A percentile compares a stretch with the other conserved stretches of the same genome.
These are phyloP conservation scores for Oryctolagus cuniculus DNA, from an alignment of 2,113 vertebrate species.

Conservation along the genomic window DNA sequence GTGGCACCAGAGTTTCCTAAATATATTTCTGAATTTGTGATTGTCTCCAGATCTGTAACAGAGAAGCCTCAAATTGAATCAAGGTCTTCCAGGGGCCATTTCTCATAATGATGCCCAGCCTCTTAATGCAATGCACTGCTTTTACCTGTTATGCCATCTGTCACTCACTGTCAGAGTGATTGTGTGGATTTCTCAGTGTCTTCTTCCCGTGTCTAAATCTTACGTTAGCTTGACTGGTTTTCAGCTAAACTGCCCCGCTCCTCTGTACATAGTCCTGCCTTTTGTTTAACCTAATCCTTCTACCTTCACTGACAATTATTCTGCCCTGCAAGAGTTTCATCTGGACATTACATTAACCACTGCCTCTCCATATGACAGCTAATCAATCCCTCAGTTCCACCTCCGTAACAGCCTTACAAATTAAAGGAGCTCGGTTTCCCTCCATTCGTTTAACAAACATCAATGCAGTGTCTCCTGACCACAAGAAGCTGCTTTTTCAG, in stretches of 20 bases:
- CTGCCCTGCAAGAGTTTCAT: slow-evolving; percentile 31
- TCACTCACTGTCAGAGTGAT: slow-evolving; percentile 53
- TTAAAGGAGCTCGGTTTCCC: background rate
- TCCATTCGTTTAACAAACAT: background rate
- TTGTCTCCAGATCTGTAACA: slow-evolving; percentile 67
- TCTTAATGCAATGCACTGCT: slow-evolving; percentile 58
- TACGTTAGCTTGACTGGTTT: background rate
- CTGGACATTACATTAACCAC: slow-evolving; percentile 5
- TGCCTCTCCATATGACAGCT: slow-evolving; percentile 24
- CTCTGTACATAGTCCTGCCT: background rate
- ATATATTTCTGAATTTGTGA: slow-evolving; percentile 74
- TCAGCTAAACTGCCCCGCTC: background rate
- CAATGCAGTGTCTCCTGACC: background rate
- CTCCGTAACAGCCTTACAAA: slow-evolving; percentile 45
- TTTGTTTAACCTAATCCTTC: slow-evolving; percentile 15
- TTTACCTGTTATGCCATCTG: slow-evolving; percentile 56
- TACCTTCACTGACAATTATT: background rate
- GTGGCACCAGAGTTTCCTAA: slow-evolving; percentile 74
- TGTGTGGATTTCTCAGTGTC: background rate
- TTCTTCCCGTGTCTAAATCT: background rate
- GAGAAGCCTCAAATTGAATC: slow-evolving; percentile 70
- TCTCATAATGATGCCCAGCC: slow-evolving; percentile 64
- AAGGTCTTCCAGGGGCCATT: slow-evolving; percentile 53
- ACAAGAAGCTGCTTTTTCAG: background rate
- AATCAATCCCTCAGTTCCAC: slow-evolving; percentile 61